Conservation (phyloP, 2,888 invertebrate genomes). For the Dynastes maya region DNA sequence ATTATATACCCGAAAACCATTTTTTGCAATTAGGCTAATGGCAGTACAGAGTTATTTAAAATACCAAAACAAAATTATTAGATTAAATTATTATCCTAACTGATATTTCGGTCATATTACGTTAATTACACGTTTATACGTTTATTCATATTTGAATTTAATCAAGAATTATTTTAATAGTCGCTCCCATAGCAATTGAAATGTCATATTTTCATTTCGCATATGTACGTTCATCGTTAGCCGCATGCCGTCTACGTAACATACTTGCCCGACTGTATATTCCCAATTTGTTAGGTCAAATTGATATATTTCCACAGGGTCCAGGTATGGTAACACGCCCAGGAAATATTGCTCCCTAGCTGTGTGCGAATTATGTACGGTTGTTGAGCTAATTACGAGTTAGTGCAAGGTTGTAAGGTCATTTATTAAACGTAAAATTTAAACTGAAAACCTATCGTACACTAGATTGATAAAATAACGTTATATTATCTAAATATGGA, state of each 20-base stretch:
- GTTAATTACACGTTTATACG: constrained; percentile 2
- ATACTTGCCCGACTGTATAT: background rate
- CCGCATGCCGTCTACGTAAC: background rate
- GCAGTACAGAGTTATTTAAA: too few relatives aligned
- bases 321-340: constrained; percentile 19
- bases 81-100: background rate
- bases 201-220: constrained; percentile 1
- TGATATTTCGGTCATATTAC: too few relatives aligned
- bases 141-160: constrained; percentile 4
- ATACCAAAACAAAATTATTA: background rate
- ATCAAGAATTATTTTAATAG: constrained; percentile 21
- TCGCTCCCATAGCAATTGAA: background rate
- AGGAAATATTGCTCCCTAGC: constrained; percentile 29
- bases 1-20: too few relatives aligned
- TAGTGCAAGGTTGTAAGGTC: constrained; percentile 9
- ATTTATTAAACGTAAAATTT: constrained; percentile 3
- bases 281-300: constrained; percentile 22
- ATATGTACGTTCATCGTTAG: background rate
- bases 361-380: constrained; percentile 17
- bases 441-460: background rate
- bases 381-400: constrained; percentile 26
- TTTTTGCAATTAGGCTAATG: too few relatives aligned
- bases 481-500: too few relatives aligned
- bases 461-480: constrained; percentile 2
- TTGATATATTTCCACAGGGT: constrained; percentile 35